Evolutionary conservation across 1,140 invertebrate genomes (phyloP).

Genomic region (Lepidostoma basale): DNA sequence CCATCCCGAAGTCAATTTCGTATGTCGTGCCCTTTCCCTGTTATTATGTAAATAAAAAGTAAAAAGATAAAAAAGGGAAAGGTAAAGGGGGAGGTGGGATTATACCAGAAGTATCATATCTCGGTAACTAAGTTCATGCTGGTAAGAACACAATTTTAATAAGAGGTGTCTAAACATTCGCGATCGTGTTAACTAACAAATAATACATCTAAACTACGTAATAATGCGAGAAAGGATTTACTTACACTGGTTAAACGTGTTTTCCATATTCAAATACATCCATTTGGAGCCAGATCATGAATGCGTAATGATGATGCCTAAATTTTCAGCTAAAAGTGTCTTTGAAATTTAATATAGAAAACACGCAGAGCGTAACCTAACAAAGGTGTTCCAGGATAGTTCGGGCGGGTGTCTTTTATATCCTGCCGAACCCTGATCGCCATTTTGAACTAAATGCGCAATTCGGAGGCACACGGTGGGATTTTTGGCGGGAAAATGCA

Average conservation of each 20-base stretch:
- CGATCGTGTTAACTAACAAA: slow-evolving; percentile 10
- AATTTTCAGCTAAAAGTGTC: not conserved
- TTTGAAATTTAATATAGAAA: slow-evolving; percentile 1
- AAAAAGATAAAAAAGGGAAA: too few species aligned
- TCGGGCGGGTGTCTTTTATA: too few species aligned
- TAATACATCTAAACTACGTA: slow-evolving; percentile 12
- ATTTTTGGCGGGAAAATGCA: slow-evolving; percentile 1
- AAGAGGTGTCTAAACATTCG: not conserved
- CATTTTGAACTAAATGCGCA: too few species aligned
- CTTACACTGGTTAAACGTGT: slow-evolving; percentile 6
- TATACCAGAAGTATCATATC: too few species aligned
- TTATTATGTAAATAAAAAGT: too few species aligned
- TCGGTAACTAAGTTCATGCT: too few species aligned
- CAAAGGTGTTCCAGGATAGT: too few species aligned
- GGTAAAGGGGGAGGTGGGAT: too few species aligned
- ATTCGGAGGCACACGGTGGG: not conserved
- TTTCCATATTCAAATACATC: slow-evolving; percentile 12
- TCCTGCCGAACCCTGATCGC: not conserved
- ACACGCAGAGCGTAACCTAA: not conserved
- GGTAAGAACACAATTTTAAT: too few species aligned
- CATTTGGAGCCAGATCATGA: slow-evolving; percentile 7
- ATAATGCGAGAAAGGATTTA: slow-evolving; percentile 5
- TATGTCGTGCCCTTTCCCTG: too few species aligned
- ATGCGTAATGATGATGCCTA: not conserved
- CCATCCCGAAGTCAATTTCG: too few species aligned